A percentile compares a stretch with the other conserved stretches of the same genome.
phyloP scores from a whole-genome alignment of 1,140 invertebrate species.

The Euschistus heros region DNA sequence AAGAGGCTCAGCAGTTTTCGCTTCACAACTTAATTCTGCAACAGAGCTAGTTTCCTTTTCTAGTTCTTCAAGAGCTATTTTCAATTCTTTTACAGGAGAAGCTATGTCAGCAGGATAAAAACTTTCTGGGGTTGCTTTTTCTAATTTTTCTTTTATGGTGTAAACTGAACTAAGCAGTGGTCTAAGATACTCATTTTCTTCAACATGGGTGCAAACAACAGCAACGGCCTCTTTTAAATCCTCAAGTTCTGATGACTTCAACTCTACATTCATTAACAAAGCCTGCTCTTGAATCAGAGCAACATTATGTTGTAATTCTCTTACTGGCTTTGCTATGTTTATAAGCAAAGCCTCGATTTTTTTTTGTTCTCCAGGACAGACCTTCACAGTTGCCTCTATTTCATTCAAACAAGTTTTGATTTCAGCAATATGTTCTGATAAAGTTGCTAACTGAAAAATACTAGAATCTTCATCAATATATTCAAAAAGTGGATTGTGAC shows the following conservation, averaged over 20 bases:
- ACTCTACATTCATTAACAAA: conserved; percentile 26
- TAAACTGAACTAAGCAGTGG: conserved; percentile 10
- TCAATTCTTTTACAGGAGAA: conserved; percentile 41
- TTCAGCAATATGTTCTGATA: conserved; percentile 39
- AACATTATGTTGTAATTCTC: conserved; percentile 32
- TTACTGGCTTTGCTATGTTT: conserved; percentile 34
- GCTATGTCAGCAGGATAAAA: conserved; percentile 35
- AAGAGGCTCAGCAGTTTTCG: conserved; percentile 17
- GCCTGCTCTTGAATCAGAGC: conserved; percentile 32
- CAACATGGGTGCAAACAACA: not conserved
- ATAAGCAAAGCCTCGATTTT: conserved; percentile 29
- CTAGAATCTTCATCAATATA: conserved; percentile 25
- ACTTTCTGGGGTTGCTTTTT: conserved; percentile 11
- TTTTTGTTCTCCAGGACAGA: conserved; percentile 32
- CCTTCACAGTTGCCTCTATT: conserved; percentile 35
- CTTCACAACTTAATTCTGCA: not conserved
- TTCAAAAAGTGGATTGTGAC: conserved; percentile 13
- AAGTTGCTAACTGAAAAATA: conserved; percentile 31
- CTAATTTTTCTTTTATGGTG: conserved; percentile 3
- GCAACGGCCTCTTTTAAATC: conserved; percentile 23
- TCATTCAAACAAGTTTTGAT: conserved; percentile 37
- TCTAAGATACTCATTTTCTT: conserved; percentile 10
- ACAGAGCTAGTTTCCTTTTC: conserved; percentile 23
- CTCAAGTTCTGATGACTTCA: conserved; percentile 21
- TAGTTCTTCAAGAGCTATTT: conserved; percentile 42